Base-by-base conservation (phyloP, 2,888 invertebrate species). In the Cistogaster globosa region DNA sequence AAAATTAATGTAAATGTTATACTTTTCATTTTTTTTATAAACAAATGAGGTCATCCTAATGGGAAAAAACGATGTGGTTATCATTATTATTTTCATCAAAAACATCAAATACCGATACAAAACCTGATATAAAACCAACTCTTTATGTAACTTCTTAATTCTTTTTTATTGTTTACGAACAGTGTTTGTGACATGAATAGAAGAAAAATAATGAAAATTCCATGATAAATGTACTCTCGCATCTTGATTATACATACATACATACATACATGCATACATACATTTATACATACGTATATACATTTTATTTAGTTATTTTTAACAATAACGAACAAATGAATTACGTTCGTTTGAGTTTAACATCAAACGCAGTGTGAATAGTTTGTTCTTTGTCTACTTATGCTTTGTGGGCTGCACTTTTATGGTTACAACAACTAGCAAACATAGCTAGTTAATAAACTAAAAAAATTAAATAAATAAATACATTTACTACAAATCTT, bases 341-440 rank as follows among this genome's bases (percentile, higher is more conserved):
- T 74, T 53, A 42, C 9, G n/a, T 53, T 45, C 55, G 45, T 75
- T 69, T 68, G 65, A 71, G 57, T 79, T 76, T 55, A 20, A 76
- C 69, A 63, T 75, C 69, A 82, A 82, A 82, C 62, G 69, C 75
- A 68, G 81, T 75, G 36, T 48, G n/a, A 18, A 26, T 45, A 57
- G 20, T 18, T 62, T 55, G 16, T 57, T 71, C 4, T 67, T 36
- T 63, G 45, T 32, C 53, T 55, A 12, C 20, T 62, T 69, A 45
- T 14, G 51, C 32, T 60, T 68, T 60, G 48, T n/a, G 76, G 69
- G 9, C 20, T 82, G 75, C 81, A 82, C 69, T 82, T 82, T 82
- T 82, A 82, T 82, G 81, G 81, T 63, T 69, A 62, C 58, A 26
- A n/a, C 71, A 69, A 63, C 62, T 26, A 45, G 53, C 42, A n/a